Conservation (phyloP, 2,888 invertebrate genomes). For the Plutella xylostella region DNA sequence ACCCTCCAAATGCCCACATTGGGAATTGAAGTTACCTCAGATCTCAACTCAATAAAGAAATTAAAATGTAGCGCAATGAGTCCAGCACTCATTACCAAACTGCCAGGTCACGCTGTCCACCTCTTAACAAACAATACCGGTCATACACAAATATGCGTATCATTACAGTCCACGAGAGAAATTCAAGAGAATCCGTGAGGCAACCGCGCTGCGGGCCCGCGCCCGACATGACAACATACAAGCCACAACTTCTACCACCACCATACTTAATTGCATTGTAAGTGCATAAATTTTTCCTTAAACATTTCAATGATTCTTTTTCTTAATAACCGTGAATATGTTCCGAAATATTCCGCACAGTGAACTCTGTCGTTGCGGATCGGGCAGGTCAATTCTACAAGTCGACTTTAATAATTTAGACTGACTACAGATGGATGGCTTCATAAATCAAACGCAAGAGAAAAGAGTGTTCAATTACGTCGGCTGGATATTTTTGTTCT, state of each 20-base stretch:
- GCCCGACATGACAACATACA: constrained; percentile 27
- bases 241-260: constrained; percentile 16
- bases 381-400: neutral
- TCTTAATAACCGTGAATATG: constrained; percentile 10
- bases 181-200: constrained; percentile 21
- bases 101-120: neutral
- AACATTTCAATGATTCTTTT: constrained; percentile 6
- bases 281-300: constrained; percentile 6
- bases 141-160: constrained; percentile 5
- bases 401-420: neutral
- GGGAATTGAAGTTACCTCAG: no score
- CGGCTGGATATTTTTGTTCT: no score
- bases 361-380: neutral
- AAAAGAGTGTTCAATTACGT: no score
- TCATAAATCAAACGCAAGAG: neutral
- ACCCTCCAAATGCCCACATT: no score
- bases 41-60: no score
- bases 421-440: neutral
- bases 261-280: constrained; percentile 6
- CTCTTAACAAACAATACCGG: neutral
- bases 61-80: no score
- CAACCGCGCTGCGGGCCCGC: constrained; percentile 17
- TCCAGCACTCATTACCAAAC: no score
- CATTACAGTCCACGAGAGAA: constrained; percentile 24
- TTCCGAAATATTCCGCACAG: neutral